Base-by-base conservation (phyloP, 1,140 invertebrate species). In the Episyrphus balteatus region DNA sequence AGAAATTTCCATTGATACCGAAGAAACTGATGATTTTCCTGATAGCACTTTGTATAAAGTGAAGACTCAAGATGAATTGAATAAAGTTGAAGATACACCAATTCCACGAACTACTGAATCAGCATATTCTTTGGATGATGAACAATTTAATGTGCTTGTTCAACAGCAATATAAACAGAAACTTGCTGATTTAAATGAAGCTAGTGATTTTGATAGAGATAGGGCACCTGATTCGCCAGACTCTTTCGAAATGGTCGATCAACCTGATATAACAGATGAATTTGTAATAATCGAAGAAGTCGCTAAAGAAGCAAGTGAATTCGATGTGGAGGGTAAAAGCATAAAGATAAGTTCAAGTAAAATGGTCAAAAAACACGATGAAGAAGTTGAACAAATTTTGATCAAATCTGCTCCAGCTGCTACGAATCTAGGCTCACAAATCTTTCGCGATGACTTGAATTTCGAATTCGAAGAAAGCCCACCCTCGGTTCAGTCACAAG, bases 261-360 rank as follows among this genome's bases (percentile, higher is more conserved):
- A 88, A 57, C 86, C 86, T 1, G 84, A 86, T 59, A 78, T 87
- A 47, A 84, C 86, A 49, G 86, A 90, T 61, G 86, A 89, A 57
- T 90, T 88, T 64, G 83, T 90, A 1, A 84, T 89, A 0, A 84
- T 88, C 48, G 86, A 88, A 69, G 87, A 90, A 67, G 84, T 89
- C 17, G 86, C 81, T 2, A 85, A 82, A 59, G 84, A 88, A 70
- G 86, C 85, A 1, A 75, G 81, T 54, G 86, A 90, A 70, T 79
- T 75, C 47, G 86, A 88, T 61, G 71, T 76, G 1, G 86, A 88
- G 71, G 86, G 85, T 5, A 86, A 88, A 70, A 85, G 84, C 58
- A 75, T 88, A 12, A 71, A 75, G 44, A 88, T 88, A 43, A 68
- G 71, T 49, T 60, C 69, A 30, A 67, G 59, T 26, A 76, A 72